These are phyloP conservation scores for Elephantulus edwardii DNA, from an alignment of 2,113 vertebrate species.

Conservation along the genomic window DNA sequence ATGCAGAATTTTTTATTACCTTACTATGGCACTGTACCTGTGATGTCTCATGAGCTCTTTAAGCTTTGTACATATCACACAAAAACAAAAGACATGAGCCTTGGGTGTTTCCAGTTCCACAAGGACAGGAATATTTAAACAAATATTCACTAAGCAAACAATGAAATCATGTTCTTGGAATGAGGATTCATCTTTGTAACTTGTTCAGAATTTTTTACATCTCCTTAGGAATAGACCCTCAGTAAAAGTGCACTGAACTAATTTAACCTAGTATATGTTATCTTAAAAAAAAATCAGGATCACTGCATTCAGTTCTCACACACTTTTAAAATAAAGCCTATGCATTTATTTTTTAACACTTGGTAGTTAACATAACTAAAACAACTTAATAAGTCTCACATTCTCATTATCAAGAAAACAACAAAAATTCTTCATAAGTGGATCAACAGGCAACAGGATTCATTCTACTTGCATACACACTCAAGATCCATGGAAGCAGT, in stretches of 20 bases:
- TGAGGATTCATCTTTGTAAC: background rate
- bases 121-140: background rate
- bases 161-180: constrained; percentile 1
- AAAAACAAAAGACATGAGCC: background rate
- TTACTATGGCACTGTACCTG: background rate
- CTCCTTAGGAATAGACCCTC: background rate
- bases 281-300: no score
- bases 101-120: background rate
- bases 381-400: no score
- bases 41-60: constrained; percentile 28
- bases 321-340: constrained; percentile 10
- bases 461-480: no score
- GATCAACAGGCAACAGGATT: no score
- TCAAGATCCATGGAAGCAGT: no score
- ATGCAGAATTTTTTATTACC: constrained; percentile 5
- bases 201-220: background rate
- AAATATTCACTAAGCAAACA: background rate
- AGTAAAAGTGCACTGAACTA: background rate
- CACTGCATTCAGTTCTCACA: background rate
- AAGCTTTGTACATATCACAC: background rate
- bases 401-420: no score
- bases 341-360: background rate
- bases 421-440: no score
- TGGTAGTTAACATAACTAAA: no score
- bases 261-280: background rate